Percentiles rank a stretch among this genome's conserved stretches.
phyloP scores from a whole-genome alignment of 2,888 invertebrate species.

The Agonopterix arenella region DNA sequence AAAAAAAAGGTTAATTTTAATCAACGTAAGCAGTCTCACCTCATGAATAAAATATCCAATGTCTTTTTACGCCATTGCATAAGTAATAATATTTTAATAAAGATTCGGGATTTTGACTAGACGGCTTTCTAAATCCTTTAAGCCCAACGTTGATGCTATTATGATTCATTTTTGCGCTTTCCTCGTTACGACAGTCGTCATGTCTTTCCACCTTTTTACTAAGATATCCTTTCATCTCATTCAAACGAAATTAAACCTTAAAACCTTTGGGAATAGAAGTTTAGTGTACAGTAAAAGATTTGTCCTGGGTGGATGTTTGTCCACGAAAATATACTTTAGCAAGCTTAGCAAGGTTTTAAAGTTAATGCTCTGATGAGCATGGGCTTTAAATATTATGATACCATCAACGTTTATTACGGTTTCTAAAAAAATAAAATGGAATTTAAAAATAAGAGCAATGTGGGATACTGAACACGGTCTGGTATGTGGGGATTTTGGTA shows the following conservation, averaged over 20 bases:
- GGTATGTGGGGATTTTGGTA: too few species aligned
- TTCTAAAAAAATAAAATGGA: not conserved
- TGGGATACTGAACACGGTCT: too few species aligned
- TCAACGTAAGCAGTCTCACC: too few species aligned
- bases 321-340: slow-evolving; percentile 4
- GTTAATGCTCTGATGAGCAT: slow-evolving; percentile 5
- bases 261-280: not conserved
- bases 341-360: slow-evolving; percentile 1
- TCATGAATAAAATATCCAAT: too few species aligned
- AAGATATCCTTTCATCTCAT: slow-evolving; percentile 6
- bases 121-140: slow-evolving; percentile 3
- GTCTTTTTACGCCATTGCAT: too few species aligned
- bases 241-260: not conserved
- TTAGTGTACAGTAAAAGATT: not conserved
- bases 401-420: not conserved
- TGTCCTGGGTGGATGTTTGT: not conserved
- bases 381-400: slow-evolving; percentile 1
- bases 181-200: slow-evolving; percentile 15
- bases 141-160: slow-evolving; percentile 9
- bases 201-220: slow-evolving; percentile 10
- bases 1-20: too few species aligned
- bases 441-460: too few species aligned
- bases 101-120: not conserved
- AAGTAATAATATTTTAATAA: not conserved
- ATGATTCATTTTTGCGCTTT: slow-evolving; percentile 19